Percentiles rank a stretch among this genome's conserved stretches.
Evolutionary conservation across 2,888 invertebrate genomes (phyloP).

Genomic region (Meteorus cinctellus): DNA sequence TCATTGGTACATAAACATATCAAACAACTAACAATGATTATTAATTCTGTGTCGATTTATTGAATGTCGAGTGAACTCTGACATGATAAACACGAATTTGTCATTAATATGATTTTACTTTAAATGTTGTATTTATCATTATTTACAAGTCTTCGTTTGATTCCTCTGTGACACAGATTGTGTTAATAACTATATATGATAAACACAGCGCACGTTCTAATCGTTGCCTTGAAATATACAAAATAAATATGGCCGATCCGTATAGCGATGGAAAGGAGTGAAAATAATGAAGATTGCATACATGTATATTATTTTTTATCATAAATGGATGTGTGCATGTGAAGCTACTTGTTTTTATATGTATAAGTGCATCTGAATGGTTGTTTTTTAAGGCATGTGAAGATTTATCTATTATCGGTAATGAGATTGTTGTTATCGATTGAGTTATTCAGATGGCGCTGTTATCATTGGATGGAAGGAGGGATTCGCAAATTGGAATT

Average conservation of each 20-base stretch:
- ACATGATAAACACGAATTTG: not conserved
- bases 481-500: too few relatives aligned
- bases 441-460: too few relatives aligned
- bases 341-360: too few relatives aligned
- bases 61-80: not conserved
- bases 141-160: not conserved
- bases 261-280: not conserved
- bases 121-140: not conserved
- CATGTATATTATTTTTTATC: not conserved
- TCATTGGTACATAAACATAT: not conserved
- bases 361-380: too few relatives aligned
- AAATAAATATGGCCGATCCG: conserved; percentile 6
- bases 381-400: too few relatives aligned
- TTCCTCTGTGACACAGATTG: not conserved
- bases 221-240: conserved; percentile 5
- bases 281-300: not conserved
- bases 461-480: too few relatives aligned
- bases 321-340: not conserved
- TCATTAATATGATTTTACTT: not conserved
- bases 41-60: not conserved
- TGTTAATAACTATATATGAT: not conserved
- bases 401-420: too few relatives aligned
- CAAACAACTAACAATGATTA: not conserved
- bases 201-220: not conserved
- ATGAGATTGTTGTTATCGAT: too few relatives aligned